phyloP scores from a whole-genome alignment of 2,888 invertebrate genomes.

The Sminthurinus aureus region DNA sequence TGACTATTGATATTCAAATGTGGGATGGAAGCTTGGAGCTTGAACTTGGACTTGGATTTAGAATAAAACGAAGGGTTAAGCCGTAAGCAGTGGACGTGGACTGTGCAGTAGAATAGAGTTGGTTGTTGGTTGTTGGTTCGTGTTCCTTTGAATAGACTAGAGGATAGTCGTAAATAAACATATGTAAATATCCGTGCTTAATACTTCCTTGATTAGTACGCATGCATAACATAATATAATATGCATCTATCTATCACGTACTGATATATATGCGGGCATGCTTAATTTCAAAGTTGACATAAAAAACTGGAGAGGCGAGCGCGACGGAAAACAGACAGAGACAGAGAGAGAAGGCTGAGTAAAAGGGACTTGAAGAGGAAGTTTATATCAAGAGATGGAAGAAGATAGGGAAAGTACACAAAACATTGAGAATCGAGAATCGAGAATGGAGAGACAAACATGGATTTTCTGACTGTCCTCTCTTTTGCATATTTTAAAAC shows the following conservation, averaged over 20 bases:
- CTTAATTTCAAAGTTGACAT: too few relatives aligned
- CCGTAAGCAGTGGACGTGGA: constrained; percentile 2
- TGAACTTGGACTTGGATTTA: constrained; percentile 21
- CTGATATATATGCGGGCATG: too few relatives aligned
- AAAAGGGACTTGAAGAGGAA: too few relatives aligned
- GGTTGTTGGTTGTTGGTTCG: constrained; percentile 26
- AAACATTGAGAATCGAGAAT: too few relatives aligned
- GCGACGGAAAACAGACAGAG: too few relatives aligned
- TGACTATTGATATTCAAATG: constrained; percentile 36
- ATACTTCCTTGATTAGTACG: background rate
- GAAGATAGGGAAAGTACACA: too few relatives aligned
- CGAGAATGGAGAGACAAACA: too few relatives aligned
- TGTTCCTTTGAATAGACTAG: constrained; percentile 32
- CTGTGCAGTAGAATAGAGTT: background rate
- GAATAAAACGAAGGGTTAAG: constrained; percentile 38
- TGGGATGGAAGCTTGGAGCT: constrained; percentile 4
- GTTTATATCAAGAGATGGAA: too few relatives aligned
- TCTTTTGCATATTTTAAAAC: background rate
- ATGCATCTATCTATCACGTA: too few relatives aligned
- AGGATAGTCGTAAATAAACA: constrained; percentile 30
- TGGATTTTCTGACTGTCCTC: constrained; percentile 7
- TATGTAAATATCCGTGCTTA: background rate
- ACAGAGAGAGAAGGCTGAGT: too few relatives aligned
- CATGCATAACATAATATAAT: background rate
- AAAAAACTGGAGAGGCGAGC: too few relatives aligned